Evolutionary conservation across 2,113 vertebrate genomes (phyloP).

Genomic region (Tympanuchus pallidicinctus): DNA sequence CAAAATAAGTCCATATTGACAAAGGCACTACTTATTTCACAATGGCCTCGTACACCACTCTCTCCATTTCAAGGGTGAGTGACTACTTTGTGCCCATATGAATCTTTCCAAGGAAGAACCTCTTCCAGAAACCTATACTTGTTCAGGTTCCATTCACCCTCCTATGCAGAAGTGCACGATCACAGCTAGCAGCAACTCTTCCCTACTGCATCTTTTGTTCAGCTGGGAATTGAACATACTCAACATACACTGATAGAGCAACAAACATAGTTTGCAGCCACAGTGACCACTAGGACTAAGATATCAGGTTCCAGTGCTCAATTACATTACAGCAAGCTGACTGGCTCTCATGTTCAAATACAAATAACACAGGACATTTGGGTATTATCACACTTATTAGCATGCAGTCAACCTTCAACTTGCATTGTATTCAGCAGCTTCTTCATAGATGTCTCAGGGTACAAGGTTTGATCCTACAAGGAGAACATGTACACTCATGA

Average conservation of each 20-base stretch:
- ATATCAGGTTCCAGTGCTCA: not conserved
- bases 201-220: not conserved
- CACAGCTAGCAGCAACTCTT: not conserved
- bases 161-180: not conserved
- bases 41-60: fast-evolving
- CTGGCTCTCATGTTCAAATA: fast-evolving
- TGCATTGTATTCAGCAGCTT: not conserved
- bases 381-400: not conserved
- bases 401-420: not conserved
- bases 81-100: fast-evolving
- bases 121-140: not conserved
- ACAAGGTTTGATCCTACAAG: not conserved
- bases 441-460: not conserved
- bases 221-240: not conserved
- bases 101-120: not conserved
- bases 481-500: not conserved
- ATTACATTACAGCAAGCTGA: not conserved
- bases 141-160: not conserved
- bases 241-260: not conserved
- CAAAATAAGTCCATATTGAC: not conserved
- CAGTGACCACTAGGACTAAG: fast-evolving
- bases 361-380: not conserved
- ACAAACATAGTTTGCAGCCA: not conserved
- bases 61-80: not conserved
- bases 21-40: not conserved